A percentile compares a stretch with the other conserved stretches of the same genome.
phyloP scores from a whole-genome alignment of 1,140 invertebrate species.

The Drosophila varians region DNA sequence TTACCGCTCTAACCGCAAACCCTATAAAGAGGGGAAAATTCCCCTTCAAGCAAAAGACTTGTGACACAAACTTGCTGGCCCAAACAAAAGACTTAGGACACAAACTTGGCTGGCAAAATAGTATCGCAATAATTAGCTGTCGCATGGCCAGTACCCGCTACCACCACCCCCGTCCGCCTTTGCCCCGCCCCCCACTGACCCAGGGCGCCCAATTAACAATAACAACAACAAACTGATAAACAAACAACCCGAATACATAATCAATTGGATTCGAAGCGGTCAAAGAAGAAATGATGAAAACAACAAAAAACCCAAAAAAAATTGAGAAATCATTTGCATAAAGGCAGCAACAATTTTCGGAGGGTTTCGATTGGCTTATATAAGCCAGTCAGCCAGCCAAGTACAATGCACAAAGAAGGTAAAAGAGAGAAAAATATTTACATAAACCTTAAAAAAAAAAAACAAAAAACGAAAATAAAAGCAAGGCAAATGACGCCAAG shows the following conservation, averaged over 20 bases:
- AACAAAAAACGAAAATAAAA: constrained; percentile 54
- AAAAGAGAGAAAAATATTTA: constrained; percentile 51
- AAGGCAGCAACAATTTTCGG: constrained; percentile 29
- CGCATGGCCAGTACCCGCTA: constrained; percentile 33
- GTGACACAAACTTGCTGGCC: constrained; percentile 14
- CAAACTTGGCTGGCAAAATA: constrained; percentile 2
- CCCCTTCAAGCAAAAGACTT: constrained; percentile 21
- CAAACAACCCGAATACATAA: constrained; percentile 63
- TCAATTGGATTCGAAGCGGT: constrained; percentile 38
- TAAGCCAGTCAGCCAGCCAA: constrained; percentile 35
- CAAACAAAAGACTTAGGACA: constrained; percentile 4
- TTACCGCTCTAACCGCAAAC: background rate
- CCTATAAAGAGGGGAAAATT: background rate
- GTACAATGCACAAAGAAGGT: constrained; percentile 29
- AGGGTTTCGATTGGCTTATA: constrained; percentile 61
- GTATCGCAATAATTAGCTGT: constrained; percentile 25
- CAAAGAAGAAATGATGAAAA: constrained; percentile 37
- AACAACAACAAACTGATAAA: constrained; percentile 42
- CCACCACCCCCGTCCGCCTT: constrained; percentile 1
- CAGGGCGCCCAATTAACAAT: constrained; percentile 60
- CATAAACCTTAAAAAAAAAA: constrained; percentile 52
- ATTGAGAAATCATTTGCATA: constrained; percentile 76
- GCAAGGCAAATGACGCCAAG: constrained; percentile 42
- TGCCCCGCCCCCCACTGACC: constrained; percentile 15
- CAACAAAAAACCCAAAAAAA: constrained; percentile 12